phyloP scores from a whole-genome alignment of 2,113 vertebrate species.

The Chaenocephalus aceratus region DNA sequence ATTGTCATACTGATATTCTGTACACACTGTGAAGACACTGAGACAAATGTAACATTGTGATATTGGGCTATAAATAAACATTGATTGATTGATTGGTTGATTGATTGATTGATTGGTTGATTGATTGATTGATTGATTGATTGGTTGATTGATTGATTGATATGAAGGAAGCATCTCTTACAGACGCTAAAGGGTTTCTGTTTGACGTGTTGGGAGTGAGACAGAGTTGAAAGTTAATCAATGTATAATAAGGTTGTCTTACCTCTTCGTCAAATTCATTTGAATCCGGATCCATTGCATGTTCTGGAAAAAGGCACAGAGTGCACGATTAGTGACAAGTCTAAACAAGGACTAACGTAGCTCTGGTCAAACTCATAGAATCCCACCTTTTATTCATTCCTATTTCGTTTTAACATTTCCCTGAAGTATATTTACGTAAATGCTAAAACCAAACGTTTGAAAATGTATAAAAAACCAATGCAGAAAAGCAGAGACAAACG shows the following conservation, averaged over 20 bases:
- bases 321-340: slow-evolving; percentile 33
- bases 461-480: slow-evolving; percentile 15
- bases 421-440: not conserved
- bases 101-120: too few relatives aligned
- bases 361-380: not conserved
- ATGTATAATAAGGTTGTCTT: slow-evolving; percentile 6
- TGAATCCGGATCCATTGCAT: slow-evolving; percentile 47
- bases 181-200: too few relatives aligned
- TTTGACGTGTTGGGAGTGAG: too few relatives aligned
- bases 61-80: too few relatives aligned
- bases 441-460: not conserved
- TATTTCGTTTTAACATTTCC: not conserved
- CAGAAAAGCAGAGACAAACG: not conserved
- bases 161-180: too few relatives aligned
- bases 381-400: not conserved
- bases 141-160: too few relatives aligned
- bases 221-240: too few relatives aligned
- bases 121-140: too few relatives aligned
- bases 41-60: too few relatives aligned
- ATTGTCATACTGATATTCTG: too few relatives aligned
- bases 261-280: slow-evolving; percentile 76
- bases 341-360: not conserved
- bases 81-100: too few relatives aligned
- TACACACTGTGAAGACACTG: too few relatives aligned
- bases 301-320: slow-evolving; percentile 67